phyloP scores from a whole-genome alignment of 2,888 invertebrate genomes.

The Drosophila melanosoma region DNA sequence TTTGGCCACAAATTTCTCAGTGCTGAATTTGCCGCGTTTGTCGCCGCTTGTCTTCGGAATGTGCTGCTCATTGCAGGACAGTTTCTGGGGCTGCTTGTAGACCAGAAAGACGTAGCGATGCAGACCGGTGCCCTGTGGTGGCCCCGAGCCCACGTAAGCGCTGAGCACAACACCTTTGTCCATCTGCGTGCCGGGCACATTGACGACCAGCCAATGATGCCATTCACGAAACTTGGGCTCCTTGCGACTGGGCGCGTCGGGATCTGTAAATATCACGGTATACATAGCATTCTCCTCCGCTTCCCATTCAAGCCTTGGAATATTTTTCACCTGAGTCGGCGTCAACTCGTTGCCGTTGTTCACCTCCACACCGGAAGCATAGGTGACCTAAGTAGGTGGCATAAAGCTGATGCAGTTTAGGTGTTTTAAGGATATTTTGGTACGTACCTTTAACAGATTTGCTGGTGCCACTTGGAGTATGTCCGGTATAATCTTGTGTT shows the following conservation, averaged over 20 bases:
- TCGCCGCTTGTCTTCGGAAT: slow-evolving; percentile 84
- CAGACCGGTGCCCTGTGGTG: slow-evolving; percentile 90
- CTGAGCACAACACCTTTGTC: slow-evolving; percentile 90
- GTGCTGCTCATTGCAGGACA: slow-evolving; percentile 87
- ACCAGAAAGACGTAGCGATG: slow-evolving; percentile 93
- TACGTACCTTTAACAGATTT: slow-evolving; percentile 54
- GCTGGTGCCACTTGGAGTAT: slow-evolving; percentile 43
- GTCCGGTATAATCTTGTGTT: slow-evolving; percentile 56
- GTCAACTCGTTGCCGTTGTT: slow-evolving; percentile 89
- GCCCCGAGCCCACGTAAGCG: slow-evolving; percentile 93
- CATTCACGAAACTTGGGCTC: slow-evolving; percentile 93
- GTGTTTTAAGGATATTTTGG: too few relatives aligned
- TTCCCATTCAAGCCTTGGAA: slow-evolving; percentile 82
- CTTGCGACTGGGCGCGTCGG: slow-evolving; percentile 94
- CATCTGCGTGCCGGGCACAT: slow-evolving; percentile 92
- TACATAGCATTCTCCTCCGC: slow-evolving; percentile 76
- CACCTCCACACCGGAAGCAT: slow-evolving; percentile 84
- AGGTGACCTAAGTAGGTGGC: slow-evolving; percentile 58
- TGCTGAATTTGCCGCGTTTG: slow-evolving; percentile 88
- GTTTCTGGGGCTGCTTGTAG: slow-evolving; percentile 89
- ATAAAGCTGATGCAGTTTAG: not conserved
- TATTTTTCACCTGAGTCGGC: slow-evolving; percentile 87
- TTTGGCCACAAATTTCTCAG: slow-evolving; percentile 90
- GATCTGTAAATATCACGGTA: slow-evolving; percentile 87
- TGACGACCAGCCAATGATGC: slow-evolving; percentile 97